phyloP scores from a whole-genome alignment of 2,888 invertebrate genomes.

The Chymomyza amoena region DNA sequence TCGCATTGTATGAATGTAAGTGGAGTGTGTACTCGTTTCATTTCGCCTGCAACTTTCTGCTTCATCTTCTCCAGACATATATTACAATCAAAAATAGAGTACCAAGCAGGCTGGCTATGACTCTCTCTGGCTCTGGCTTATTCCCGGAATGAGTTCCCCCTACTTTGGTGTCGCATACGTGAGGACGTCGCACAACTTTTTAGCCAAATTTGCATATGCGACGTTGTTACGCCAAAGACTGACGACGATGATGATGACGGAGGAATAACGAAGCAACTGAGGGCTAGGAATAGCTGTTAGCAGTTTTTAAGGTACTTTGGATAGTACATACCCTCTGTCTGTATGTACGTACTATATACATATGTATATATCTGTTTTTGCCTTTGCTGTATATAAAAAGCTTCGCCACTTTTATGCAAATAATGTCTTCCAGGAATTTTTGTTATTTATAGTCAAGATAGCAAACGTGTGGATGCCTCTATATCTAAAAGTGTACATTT shows the following conservation, averaged over 20 bases:
- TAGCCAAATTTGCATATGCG: constrained; percentile 65
- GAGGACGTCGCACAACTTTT: constrained; percentile 58
- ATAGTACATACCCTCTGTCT: too few species aligned
- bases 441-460: constrained; percentile 73
- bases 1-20: constrained; percentile 1
- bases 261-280: constrained; percentile 24
- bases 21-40: constrained; percentile 2
- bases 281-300: constrained; percentile 50
- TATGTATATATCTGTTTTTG: neutral
- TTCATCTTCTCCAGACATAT: constrained; percentile 4
- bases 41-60: constrained; percentile 6
- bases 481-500: constrained; percentile 62
- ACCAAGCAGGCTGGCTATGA: neutral
- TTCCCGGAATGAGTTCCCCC: neutral
- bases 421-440: constrained; percentile 73
- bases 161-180: constrained; percentile 21
- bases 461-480: constrained; percentile 66
- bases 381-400: constrained; percentile 30
- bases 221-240: constrained; percentile 41
- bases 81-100: neutral
- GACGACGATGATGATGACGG: constrained; percentile 49
- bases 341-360: too few species aligned
- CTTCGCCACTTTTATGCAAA: constrained; percentile 71
- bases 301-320: constrained; percentile 24
- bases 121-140: neutral